Base-by-base conservation (phyloP, 2,113 vertebrate species). In the Zosterops borbonicus region DNA sequence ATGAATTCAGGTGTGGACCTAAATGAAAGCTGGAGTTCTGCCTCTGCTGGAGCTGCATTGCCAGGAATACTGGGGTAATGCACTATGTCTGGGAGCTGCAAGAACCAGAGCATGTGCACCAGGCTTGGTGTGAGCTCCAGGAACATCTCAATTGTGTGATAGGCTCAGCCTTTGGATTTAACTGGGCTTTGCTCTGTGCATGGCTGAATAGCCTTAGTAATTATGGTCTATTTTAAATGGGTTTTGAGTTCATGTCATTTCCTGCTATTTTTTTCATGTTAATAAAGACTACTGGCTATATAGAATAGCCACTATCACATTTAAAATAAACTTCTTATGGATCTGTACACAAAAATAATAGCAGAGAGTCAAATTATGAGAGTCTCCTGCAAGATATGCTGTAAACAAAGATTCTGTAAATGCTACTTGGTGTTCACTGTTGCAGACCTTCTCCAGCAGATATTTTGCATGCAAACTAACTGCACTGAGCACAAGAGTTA, bases 321-420 rank as follows among this genome's bases (percentile, higher is more conserved):
- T 64, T 90, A 63, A 59, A 90, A 76, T 39, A 78, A 94, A 83
- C 78, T 90, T 93, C 74, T 79, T 69, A 35, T 62, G 62, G 10
- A 58, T 95, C 23, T 73, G 81, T 37, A 56, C 49, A 85, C 74
- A 93, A 56, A 87, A 71, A n/a, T 67, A 80, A 55, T 33, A 76
- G 21, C 1, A 4, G 12, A 41, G 58, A 71, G 56, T 52, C 39
- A 55, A 84, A 62, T 55, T 1, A 1, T 62, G 39, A 63, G 2
- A 41, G n/a, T 59, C 39, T 78, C 44, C 49, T 9, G 5, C 35
- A 89, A 75, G 33, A 60, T 63, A 62, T 9, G 37, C 27, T 3
- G 4, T 63, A 65, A 42, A 74, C 63, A 70, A 55, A 71, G 47
- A 70, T 22, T 62, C n/a, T 89, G 20, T 78, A 83, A 90, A 50